Conservation (phyloP, 2,888 invertebrate species). For the Frankliniella intonsa region DNA sequence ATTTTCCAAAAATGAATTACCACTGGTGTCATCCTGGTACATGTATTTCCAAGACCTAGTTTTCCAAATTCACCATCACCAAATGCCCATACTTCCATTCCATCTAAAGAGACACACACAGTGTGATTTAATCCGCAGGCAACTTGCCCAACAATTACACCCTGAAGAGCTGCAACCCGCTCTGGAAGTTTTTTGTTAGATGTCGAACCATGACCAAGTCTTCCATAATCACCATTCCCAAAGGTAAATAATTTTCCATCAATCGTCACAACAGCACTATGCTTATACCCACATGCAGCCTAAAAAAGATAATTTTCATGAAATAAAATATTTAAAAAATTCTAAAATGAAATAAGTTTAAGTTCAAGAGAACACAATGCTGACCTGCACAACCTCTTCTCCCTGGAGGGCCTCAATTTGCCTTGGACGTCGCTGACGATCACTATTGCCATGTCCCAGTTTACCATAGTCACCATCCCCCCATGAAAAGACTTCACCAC, state of each 20-base stretch:
- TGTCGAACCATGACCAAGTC: slow-evolving; percentile 56
- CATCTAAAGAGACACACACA: slow-evolving; percentile 56
- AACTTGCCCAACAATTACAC: slow-evolving; percentile 45
- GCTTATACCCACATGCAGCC: slow-evolving; percentile 60
- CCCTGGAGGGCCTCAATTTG: slow-evolving; percentile 59
- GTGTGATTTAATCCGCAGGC: slow-evolving; percentile 63
- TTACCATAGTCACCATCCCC: slow-evolving; percentile 64
- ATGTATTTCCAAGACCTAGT: slow-evolving; percentile 51
- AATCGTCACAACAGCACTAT: slow-evolving; percentile 59
- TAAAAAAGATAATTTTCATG: slow-evolving; percentile 37
- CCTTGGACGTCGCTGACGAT: slow-evolving; percentile 57
- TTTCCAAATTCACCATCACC: slow-evolving; percentile 64
- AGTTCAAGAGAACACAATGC: slow-evolving; percentile 14
- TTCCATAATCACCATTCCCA: slow-evolving; percentile 61
- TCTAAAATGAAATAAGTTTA: neutral
- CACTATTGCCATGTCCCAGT: slow-evolving; percentile 61
- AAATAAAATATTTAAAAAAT: neutral
- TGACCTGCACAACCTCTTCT: slow-evolving; percentile 55
- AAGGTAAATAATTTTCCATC: slow-evolving; percentile 62
- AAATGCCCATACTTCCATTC: slow-evolving; percentile 58
- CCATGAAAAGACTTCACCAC: slow-evolving; percentile 63
- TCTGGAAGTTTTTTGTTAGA: slow-evolving; percentile 60
- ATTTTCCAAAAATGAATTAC: slow-evolving; percentile 36
- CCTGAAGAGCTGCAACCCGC: slow-evolving; percentile 51
- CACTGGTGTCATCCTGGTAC: slow-evolving; percentile 50